These are phyloP conservation scores for Eurypyga helias DNA, from an alignment of 2,113 vertebrate species.

Conservation along the genomic window DNA sequence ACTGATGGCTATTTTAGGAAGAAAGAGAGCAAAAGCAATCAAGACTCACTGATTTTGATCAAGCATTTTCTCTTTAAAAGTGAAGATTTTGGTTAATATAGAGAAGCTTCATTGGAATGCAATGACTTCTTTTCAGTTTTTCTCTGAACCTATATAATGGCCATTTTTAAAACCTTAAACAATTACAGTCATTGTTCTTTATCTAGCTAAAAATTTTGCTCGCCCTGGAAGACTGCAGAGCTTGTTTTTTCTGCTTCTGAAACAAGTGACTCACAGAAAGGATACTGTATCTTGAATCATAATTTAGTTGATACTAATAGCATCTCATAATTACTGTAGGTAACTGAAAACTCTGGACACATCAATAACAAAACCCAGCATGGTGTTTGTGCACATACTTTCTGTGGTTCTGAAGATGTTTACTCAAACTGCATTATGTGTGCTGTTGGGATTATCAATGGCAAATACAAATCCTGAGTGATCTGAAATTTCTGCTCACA, in stretches of 20 bases:
- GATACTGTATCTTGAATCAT: background rate
- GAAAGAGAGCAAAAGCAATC: background rate
- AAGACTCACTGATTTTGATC: background rate
- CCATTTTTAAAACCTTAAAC: background rate
- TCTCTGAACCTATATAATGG: background rate
- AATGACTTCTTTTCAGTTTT: background rate
- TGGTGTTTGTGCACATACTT: background rate
- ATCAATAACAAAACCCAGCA: background rate
- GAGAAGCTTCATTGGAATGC: background rate
- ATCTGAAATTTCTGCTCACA: background rate
- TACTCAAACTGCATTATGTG: background rate
- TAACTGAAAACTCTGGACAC: background rate
- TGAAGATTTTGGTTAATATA: background rate
- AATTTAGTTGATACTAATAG: background rate
- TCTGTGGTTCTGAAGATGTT: background rate
- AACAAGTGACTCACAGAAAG: background rate
- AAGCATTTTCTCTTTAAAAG: background rate
- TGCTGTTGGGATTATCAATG: background rate
- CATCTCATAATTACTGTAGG: background rate
- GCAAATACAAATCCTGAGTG: background rate
- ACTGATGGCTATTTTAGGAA: background rate
- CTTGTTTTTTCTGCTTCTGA: background rate
- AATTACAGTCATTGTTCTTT: background rate
- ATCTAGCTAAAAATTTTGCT: background rate
- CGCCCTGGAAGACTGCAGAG: background rate